Conservation (phyloP, 2,888 invertebrate genomes). For the Gasteruption jaculator region DNA sequence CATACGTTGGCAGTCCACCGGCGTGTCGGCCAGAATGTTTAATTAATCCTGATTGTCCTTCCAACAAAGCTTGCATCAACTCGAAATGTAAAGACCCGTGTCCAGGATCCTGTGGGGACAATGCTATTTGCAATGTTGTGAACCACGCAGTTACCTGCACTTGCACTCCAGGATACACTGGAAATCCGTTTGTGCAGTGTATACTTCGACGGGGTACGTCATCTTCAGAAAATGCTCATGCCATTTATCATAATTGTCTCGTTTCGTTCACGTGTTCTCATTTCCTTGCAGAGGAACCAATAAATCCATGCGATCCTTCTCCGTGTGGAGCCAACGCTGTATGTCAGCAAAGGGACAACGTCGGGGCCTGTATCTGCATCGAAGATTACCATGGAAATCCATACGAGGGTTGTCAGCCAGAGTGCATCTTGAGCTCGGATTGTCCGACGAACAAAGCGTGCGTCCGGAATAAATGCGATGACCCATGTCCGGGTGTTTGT, state of each 20-base stretch:
- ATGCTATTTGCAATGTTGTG: conserved; percentile 75
- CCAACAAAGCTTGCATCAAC: conserved; percentile 73
- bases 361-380: conserved; percentile 76
- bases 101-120: conserved; percentile 74
- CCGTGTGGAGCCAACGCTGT: conserved; percentile 84
- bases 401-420: conserved; percentile 80
- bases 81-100: conserved; percentile 80
- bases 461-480: conserved; percentile 75
- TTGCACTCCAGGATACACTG: conserved; percentile 71
- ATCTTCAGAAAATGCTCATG: too few relatives aligned
- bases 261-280: background rate
- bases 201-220: conserved; percentile 56
- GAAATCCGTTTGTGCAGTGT: conserved; percentile 81
- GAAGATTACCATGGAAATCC: conserved; percentile 81
- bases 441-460: conserved; percentile 81
- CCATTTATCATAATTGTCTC: too few relatives aligned
- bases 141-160: conserved; percentile 78
- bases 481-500: conserved; percentile 84
- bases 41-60: conserved; percentile 76
- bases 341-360: conserved; percentile 71
- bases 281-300: conserved; percentile 54
- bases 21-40: conserved; percentile 80
- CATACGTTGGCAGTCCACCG: conserved; percentile 75
- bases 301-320: conserved; percentile 78
- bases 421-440: conserved; percentile 82